Conservation (phyloP, 1,140 invertebrate species). For the Amyelois transitella region DNA sequence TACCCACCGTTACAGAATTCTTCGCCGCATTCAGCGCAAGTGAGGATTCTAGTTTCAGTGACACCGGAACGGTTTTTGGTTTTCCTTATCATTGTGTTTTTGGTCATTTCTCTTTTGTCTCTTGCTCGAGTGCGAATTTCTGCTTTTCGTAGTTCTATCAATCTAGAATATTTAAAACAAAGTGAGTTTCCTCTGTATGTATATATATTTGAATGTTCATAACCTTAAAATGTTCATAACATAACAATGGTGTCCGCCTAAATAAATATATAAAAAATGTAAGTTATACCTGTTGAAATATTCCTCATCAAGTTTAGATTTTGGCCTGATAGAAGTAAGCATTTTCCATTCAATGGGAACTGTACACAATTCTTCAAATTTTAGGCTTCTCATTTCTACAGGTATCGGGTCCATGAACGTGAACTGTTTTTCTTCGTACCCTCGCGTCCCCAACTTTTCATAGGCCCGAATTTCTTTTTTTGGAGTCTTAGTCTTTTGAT, state of each 20-base stretch:
- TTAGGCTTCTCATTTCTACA: constrained; percentile 84
- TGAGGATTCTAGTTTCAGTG: constrained; percentile 82
- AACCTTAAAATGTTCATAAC: too few relatives aligned
- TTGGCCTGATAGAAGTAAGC: constrained; percentile 89
- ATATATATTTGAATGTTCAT: neutral
- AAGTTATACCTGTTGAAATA: constrained; percentile 84
- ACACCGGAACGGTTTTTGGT: constrained; percentile 86
- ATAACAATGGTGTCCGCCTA: too few relatives aligned
- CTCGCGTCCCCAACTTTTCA: constrained; percentile 68
- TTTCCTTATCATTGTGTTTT: constrained; percentile 80
- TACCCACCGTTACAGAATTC: constrained; percentile 85
- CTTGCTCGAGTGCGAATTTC: constrained; percentile 79
- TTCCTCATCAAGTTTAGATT: constrained; percentile 88
- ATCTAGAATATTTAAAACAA: constrained; percentile 54
- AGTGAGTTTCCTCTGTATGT: neutral
- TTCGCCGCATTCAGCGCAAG: constrained; percentile 87
- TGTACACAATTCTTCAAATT: constrained; percentile 85
- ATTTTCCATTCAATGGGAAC: constrained; percentile 96
- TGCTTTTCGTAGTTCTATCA: constrained; percentile 88
- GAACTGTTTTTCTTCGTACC: constrained; percentile 76
- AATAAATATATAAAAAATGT: neutral
- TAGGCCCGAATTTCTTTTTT: constrained; percentile 78
- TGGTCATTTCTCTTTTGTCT: constrained; percentile 77
- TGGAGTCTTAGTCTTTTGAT: constrained; percentile 80
- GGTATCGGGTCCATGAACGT: constrained; percentile 87